These are phyloP conservation scores for Clusia tigrina DNA, from an alignment of 2,888 invertebrate species.

Conservation along the genomic window DNA sequence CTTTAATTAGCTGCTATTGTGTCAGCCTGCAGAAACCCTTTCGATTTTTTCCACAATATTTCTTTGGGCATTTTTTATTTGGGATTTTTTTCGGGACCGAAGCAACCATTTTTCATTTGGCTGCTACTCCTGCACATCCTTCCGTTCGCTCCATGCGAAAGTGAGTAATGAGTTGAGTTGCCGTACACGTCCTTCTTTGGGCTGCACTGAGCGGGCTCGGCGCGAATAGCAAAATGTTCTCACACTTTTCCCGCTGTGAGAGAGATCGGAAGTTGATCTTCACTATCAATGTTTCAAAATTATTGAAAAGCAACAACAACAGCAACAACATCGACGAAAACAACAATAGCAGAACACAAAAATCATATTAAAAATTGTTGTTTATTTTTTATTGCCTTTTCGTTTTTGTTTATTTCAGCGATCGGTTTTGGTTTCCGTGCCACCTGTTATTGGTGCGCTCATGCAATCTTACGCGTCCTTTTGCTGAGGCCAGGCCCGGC, in stretches of 20 bases:
- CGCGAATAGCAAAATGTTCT: constrained; percentile 59
- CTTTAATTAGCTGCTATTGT: constrained; percentile 1
- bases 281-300: constrained; percentile 31
- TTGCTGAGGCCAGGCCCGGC: constrained; percentile 28
- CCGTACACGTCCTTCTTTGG: too few relatives aligned
- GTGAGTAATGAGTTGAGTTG: constrained; percentile 11
- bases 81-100: not conserved
- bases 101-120: too few relatives aligned
- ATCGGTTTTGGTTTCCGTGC: constrained; percentile 63
- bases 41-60: not conserved
- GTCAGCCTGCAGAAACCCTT: constrained; percentile 15
- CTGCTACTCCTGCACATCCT: constrained; percentile 39
- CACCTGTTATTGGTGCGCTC: constrained; percentile 51
- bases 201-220: too few relatives aligned
- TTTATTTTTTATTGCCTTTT: constrained; percentile 44
- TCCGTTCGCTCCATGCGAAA: constrained; percentile 36
- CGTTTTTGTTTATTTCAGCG: constrained; percentile 58
- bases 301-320: constrained; percentile 18
- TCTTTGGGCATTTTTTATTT: not conserved
- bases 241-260: constrained; percentile 58
- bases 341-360: constrained; percentile 34
- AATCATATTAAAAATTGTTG: constrained; percentile 58
- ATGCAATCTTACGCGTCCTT: constrained; percentile 24
- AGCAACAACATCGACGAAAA: constrained; percentile 12
- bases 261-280: constrained; percentile 47